These are phyloP conservation scores for Sebastes alutus DNA, from an alignment of 2,797 vertebrate genomes.

Conservation along the genomic window DNA sequence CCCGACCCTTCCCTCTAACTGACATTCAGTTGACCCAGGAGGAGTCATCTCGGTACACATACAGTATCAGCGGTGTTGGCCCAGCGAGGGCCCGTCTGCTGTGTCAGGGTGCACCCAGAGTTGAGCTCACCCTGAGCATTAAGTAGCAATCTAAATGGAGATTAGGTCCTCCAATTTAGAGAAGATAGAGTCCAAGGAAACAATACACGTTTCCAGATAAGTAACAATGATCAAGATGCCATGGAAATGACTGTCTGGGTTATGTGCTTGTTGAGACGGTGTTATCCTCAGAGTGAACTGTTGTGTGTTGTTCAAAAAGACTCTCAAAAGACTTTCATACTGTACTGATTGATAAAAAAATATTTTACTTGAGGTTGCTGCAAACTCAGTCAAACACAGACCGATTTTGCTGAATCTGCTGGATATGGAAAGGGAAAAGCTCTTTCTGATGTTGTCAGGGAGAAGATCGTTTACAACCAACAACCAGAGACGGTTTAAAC, in stretches of 20 bases:
- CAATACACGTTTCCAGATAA: constrained; percentile 43
- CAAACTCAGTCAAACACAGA: background rate
- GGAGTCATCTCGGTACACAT: constrained; percentile 19
- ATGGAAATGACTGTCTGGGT: constrained; percentile 32
- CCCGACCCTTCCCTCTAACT: background rate
- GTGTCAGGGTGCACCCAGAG: constrained; percentile 36
- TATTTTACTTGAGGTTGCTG: background rate
- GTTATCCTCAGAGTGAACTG: constrained; percentile 10
- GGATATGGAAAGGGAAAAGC: background rate
- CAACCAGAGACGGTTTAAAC: background rate
- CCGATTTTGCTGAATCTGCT: background rate
- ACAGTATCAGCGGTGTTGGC: constrained; percentile 14
- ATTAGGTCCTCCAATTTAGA: constrained; percentile 53
- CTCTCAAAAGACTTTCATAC: background rate
- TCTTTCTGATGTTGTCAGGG: background rate
- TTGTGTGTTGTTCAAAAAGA: too few species aligned
- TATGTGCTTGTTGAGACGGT: constrained; percentile 21
- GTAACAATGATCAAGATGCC: constrained; percentile 37
- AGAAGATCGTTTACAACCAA: background rate
- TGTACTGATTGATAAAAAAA: background rate
- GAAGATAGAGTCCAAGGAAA: constrained; percentile 46
- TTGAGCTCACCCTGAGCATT: constrained; percentile 50
- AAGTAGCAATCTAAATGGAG: constrained; percentile 79
- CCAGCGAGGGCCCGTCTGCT: constrained; percentile 16
- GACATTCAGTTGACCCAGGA: constrained; percentile 35